Percentiles rank a stretch among this genome's conserved stretches.
Evolutionary conservation across 2,888 invertebrate genomes (phyloP).

Genomic region (Eurytoma adleriae): DNA sequence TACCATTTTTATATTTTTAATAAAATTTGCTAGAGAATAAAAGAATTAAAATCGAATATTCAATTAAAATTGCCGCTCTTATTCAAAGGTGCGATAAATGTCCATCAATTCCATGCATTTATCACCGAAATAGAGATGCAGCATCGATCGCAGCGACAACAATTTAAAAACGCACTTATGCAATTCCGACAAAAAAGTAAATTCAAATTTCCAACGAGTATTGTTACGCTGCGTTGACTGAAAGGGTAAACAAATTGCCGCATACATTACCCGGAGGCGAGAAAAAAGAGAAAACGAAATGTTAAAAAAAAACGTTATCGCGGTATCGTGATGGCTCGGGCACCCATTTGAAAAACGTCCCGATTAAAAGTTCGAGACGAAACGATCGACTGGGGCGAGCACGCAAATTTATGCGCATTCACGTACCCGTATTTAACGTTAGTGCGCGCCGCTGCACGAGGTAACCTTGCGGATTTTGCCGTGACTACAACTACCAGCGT

Average conservation of each 20-base stretch:
- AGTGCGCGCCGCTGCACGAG: background rate
- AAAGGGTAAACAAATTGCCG: constrained; percentile 22
- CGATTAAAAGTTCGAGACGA: constrained; percentile 37
- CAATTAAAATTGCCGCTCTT: no score
- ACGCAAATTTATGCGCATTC: constrained; percentile 31
- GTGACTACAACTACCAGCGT: background rate
- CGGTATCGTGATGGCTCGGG: background rate
- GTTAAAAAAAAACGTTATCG: constrained; percentile 27
- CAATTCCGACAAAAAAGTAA: background rate
- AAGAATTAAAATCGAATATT: no score
- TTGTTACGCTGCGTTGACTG: background rate
- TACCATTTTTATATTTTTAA: no score
- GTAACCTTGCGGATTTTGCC: background rate
- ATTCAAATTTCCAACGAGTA: constrained; percentile 6
- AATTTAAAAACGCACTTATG: no score
- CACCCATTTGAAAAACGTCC: constrained; percentile 35
- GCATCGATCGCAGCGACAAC: background rate
- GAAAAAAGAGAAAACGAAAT: background rate
- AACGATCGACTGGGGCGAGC: constrained; percentile 25
- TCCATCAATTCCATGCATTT: no score
- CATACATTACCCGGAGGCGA: constrained; percentile 2
- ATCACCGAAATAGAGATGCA: no score
- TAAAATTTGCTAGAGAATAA: no score
- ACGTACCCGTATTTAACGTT: constrained; percentile 14
- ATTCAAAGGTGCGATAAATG: no score